Conservation (phyloP, 2,113 vertebrate genomes). For the Phalacrocorax aristotelis region DNA sequence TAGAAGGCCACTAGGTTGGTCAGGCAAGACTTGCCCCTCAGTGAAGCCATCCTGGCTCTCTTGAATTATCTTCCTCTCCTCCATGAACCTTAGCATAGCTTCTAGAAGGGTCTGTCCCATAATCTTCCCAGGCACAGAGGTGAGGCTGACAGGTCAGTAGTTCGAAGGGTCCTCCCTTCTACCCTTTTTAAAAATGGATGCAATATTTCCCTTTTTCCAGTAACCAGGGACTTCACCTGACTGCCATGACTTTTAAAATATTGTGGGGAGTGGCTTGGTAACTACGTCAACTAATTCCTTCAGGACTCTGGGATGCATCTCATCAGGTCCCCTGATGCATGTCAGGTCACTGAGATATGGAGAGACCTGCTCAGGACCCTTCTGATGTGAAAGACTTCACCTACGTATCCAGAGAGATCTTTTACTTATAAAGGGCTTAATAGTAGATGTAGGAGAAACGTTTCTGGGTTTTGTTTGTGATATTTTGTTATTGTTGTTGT, state of each 20-base stretch:
- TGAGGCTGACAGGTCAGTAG: neutral
- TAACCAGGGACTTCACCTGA: neutral
- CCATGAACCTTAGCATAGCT: neutral
- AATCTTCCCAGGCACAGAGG: neutral
- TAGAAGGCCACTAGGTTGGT: too few species aligned
- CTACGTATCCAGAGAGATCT: neutral
- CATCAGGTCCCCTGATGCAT: neutral
- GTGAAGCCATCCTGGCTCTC: neutral
- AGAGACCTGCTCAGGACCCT: neutral
- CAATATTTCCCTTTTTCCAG: neutral
- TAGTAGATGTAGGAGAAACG: neutral
- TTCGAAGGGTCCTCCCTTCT: neutral
- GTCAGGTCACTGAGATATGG: neutral
- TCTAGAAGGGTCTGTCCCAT: neutral
- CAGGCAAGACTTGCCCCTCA: neutral
- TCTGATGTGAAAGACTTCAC: accelerated
- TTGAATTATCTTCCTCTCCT: neutral
- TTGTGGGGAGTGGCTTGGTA: neutral
- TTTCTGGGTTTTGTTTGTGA: neutral
- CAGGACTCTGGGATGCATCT: neutral
- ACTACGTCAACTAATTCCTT: neutral
- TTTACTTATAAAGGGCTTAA: neutral
- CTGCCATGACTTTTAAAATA: neutral
- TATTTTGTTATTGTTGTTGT: too few species aligned
- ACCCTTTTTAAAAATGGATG: neutral